Base-by-base conservation (phyloP, 2,797 vertebrate species). In the Labeo calbasu region DNA sequence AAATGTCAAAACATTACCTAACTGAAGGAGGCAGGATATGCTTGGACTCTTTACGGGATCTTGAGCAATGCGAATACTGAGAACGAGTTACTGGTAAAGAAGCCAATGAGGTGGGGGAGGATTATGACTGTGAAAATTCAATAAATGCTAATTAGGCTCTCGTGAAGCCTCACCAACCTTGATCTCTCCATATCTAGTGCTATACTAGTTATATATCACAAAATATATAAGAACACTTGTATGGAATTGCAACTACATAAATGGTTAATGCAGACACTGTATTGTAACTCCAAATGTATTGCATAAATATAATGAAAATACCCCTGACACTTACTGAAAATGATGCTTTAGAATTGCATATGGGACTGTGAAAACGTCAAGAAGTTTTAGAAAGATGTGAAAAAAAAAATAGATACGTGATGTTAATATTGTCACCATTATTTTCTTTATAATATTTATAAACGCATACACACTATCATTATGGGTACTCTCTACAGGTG, bases 1-100 rank as follows among this genome's bases (percentile, higher is more conserved):
- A 91, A 93, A 94, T 91, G 92, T 88, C 90, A 93, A 92, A 77
- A 89, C 86, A 93, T 93, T 93, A 88, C 85, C 82, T 71, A 84
- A 77, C 90, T 76, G 86, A 84, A 91, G 88, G 80, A 57, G 21
- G 69, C 57, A 83, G 89, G 88, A 90, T 75, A 59, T 89, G 87
- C 77, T 83, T 85, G 32, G 85, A 32, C 85, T 90, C 89, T 90
- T 88, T 83, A 55, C 51, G 25, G 50, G 90, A 75, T 71, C 79
- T 25, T 66, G 12, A 21, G 61, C n/a, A 51, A 51, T 50, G 25
- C 71, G 72, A 77, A 59, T 78, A 65, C 19, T 19, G 46, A 50
- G 50, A 69, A 25, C n/a, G n/a, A 69, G 66, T 66, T 76, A 76
- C 70, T 40, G 68, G 57, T 53, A 63, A 43, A 77, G 77, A 55